Conservation (phyloP, 2,113 vertebrate genomes). For the Rhineura floridana region DNA sequence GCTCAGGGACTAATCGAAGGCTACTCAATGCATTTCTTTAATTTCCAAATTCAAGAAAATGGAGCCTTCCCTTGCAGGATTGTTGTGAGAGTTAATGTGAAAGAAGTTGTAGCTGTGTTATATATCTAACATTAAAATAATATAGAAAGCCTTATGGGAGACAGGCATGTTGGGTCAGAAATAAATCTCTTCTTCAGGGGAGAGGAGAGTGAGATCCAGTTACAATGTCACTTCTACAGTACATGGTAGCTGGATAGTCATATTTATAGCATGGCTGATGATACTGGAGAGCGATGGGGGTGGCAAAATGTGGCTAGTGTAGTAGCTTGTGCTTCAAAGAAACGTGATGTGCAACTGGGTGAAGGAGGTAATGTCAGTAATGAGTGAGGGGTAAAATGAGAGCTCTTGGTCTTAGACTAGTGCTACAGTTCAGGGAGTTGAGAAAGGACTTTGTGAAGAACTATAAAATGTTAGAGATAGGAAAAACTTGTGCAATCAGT, state of each 20-base stretch:
- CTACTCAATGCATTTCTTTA: background rate
- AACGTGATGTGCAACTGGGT: background rate
- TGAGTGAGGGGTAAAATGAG: background rate
- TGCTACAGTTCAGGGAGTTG: background rate
- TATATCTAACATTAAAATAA: background rate
- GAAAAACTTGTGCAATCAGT: background rate
- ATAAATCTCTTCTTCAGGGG: background rate
- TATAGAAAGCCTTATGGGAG: background rate
- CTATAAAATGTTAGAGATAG: background rate
- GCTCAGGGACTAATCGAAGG: too few species aligned
- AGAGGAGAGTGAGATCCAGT: background rate
- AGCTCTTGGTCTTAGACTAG: background rate
- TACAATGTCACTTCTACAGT: background rate
- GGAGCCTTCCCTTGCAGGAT: background rate
- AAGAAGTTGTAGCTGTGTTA: background rate
- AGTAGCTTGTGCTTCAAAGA: too few species aligned
- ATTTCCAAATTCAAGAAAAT: background rate
- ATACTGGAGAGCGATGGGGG: background rate
- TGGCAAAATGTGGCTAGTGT: background rate
- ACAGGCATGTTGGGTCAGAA: background rate
- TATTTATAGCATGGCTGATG: background rate
- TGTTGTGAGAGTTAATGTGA: background rate
- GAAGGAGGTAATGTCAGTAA: background rate
- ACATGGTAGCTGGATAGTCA: background rate
- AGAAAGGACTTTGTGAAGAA: background rate